Evolutionary conservation across 2,888 invertebrate genomes (phyloP), one percentile per base, ranked within the genome.

Genomic region (Mongoloraphidia duomilia): DNA sequence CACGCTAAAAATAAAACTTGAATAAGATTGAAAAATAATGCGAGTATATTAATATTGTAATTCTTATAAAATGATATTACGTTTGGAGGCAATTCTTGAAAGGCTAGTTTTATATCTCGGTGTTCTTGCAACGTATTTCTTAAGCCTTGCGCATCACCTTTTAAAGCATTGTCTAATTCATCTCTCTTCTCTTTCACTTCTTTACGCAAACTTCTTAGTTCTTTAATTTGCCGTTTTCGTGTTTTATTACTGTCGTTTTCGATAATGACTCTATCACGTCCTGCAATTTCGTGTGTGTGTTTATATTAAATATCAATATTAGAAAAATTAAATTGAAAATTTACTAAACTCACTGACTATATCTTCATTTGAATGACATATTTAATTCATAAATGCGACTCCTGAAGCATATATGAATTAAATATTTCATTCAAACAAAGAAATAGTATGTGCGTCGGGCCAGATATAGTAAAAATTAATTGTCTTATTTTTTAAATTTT

Each of bases 191-290:
- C 64, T 9, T 67, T 62, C 46, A 82, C 76, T 49, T 79, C 76
- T 49, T 70, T 72, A 38, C 73, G 72, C 6, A 80, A 65, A 50
- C 70, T 70, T 10, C 72, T 71, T 47, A 80, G 68, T 55, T 77
- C 76, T 57, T 72, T 74, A 50, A 73, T 70, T 54, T 77, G 73
- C 55, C 73, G 75, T 52, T 64, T 69, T 50, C 64, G 64, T n/a
- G 63, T 55, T 38, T 66, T 65, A 2, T 65, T 65, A 52, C 73
- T 70, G 55, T 80, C 77, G n/a, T 70, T 67, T 49, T 73, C 71
- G 59, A 76, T 74, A 46, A 79, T 74, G 60, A 75, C 77, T 47
- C 74, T 72, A 55, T 82, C 80, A 13, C 80, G 71, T 47, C 72
- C 80, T 80, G 52, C 17, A 53, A 47, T 12, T 38, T 9, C 5